These are phyloP conservation scores for Dryocosmus kuriphilus DNA, from an alignment of 2,888 invertebrate species.

Conservation along the genomic window DNA sequence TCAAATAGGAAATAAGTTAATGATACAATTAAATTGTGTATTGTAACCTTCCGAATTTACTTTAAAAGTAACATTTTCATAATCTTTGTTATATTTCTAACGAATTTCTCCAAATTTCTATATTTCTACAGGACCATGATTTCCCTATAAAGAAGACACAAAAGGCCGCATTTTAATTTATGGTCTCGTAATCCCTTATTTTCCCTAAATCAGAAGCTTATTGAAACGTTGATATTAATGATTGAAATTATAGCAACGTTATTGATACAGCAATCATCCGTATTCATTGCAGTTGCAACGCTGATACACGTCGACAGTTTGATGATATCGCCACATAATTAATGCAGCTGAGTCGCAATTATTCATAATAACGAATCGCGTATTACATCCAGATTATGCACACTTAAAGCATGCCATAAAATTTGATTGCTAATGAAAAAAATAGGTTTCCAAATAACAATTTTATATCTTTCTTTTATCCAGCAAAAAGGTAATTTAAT, in stretches of 20 bases:
- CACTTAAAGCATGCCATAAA: background rate
- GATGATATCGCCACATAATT: constrained; percentile 25
- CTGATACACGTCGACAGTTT: constrained; percentile 29
- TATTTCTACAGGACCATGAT: background rate
- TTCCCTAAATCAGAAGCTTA: constrained; percentile 32
- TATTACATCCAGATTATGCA: background rate
- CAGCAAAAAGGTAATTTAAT: background rate
- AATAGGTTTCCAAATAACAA: background rate
- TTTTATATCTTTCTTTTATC: background rate
- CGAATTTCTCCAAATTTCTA: too few relatives aligned
- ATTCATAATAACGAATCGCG: background rate
- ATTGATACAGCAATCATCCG: constrained; percentile 25
- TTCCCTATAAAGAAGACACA: background rate
- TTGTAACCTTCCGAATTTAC: too few relatives aligned
- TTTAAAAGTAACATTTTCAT: too few relatives aligned
- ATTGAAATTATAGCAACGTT: constrained; percentile 10
- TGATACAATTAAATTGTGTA: too few relatives aligned
- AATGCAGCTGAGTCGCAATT: constrained; percentile 26
- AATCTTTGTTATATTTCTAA: too few relatives aligned
- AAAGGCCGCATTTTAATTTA: constrained; percentile 6
- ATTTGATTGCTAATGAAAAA: background rate
- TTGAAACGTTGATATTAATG: constrained; percentile 30
- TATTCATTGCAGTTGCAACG: constrained; percentile 24
- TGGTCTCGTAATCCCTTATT: constrained; percentile 1
- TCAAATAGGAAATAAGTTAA: too few relatives aligned